Base-by-base conservation (phyloP, 2,113 vertebrate species). In the Rhadina sibilatrix region DNA sequence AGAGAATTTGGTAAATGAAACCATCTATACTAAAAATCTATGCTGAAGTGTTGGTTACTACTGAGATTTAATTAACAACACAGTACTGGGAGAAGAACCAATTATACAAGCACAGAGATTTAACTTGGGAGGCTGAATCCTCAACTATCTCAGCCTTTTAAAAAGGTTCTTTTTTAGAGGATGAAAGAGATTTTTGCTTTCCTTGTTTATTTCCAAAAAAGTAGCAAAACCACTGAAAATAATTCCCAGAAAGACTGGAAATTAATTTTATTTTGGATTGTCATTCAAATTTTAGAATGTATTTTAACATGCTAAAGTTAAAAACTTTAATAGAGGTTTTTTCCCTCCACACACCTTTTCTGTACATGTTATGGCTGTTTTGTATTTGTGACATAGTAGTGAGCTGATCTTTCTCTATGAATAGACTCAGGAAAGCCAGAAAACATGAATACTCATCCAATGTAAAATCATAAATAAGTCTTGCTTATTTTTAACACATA, bases 41-140 rank as follows among this genome's bases (percentile, higher is more conserved):
- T 54, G 19, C 46, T 92, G 82, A 95, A 38, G 49, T 25, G 4
- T 22, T 91, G 28, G 60, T 50, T 82, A 85, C 54, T 86, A 83
- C 35, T 71, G 83, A 92, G 83, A 72, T 78, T 83, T 93, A 91
- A 97, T 95, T 96, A 93, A 50, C 33, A 75, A 14, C 63, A 60
- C 63, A 42, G 33, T 83, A 74, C 28, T 78, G 17, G 47, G n/a
- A 87, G 40, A 82, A 91, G 33, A 64, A 87, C 27, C 47, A 81
- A 83, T 80, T 82, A 66, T 35, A 59, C 8, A 46, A 71, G 27
- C 16, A 37, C 23, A 42, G 33, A 19, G 52, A 72, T 71, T 90
- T 71, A 84, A 93, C 64, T 50, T 56, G 50, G 25, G 38, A 88
- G 83, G 71, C 38, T 71, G 46, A 49, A 90, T 79, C 37, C 52